Conservation (phyloP, 2,888 invertebrate genomes). For the Agrochola lychnidis region DNA sequence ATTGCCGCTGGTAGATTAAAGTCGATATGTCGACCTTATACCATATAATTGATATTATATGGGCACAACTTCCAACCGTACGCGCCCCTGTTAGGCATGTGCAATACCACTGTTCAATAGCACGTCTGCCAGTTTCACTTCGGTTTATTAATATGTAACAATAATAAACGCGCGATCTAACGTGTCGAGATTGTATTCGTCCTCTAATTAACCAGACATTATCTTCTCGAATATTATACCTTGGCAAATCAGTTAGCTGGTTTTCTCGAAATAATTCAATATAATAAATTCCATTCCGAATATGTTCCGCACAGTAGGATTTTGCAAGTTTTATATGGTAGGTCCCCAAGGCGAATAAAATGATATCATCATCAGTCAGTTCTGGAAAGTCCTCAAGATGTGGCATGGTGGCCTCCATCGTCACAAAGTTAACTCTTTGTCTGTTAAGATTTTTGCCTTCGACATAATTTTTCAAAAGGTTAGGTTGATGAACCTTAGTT, state of each 20-base stretch:
- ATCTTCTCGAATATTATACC: not conserved
- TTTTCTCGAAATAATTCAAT: slow-evolving; percentile 4
- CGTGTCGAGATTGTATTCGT: slow-evolving; percentile 6
- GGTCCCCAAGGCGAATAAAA: not conserved
- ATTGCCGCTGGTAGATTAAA: slow-evolving; percentile 7
- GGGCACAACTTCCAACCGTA: slow-evolving; percentile 2
- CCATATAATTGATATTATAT: slow-evolving; percentile 1
- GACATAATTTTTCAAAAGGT: no score
- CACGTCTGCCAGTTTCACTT: not conserved
- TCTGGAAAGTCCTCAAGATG: no score
- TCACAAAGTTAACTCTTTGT: no score
- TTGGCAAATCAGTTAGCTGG: slow-evolving; percentile 3
- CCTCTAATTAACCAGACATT: slow-evolving; percentile 2
- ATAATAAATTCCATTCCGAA: slow-evolving; percentile 12
- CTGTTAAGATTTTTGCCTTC: no score
- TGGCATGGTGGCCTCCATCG: no score
- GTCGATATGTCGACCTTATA: not conserved
- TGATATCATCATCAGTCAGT: no score
- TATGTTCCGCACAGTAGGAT: slow-evolving; percentile 6
- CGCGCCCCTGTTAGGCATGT: slow-evolving; percentile 5
- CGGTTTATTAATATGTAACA: slow-evolving; percentile 7
- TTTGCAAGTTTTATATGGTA: slow-evolving; percentile 7
- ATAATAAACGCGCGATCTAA: slow-evolving; percentile 1
- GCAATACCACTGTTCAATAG: slow-evolving; percentile 1
- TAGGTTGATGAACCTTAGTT: no score